Evolutionary conservation across 2,113 vertebrate species (phyloP).

Genomic region (Oenanthe oenanthe): DNA sequence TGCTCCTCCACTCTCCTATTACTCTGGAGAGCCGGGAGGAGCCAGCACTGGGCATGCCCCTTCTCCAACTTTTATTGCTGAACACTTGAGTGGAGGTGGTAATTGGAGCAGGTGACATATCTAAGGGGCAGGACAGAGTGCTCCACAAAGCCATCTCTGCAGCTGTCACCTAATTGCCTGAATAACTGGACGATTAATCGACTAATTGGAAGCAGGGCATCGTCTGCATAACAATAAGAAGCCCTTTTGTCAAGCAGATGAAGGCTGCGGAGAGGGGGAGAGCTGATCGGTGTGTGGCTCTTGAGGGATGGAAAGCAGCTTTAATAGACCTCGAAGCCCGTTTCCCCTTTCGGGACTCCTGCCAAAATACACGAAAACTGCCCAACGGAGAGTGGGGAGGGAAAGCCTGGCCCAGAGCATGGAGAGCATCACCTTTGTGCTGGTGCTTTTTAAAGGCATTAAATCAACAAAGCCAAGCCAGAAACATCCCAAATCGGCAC

Average conservation of each 20-base stretch:
- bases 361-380: not conserved
- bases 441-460: not conserved
- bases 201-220: conserved; percentile 75
- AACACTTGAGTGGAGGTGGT: conserved; percentile 69
- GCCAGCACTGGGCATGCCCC: not conserved
- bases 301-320: not conserved
- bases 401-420: not conserved
- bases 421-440: not conserved
- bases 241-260: conserved; percentile 65
- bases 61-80: conserved; percentile 57
- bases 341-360: not conserved
- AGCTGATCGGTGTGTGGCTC: conserved; percentile 3
- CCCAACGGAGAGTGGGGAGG: not conserved
- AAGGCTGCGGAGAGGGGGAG: conserved; percentile 27
- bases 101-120: conserved; percentile 72
- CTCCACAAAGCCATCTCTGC: conserved; percentile 61
- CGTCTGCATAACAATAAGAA: conserved; percentile 69
- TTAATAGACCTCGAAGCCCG: not conserved
- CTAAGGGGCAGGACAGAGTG: conserved; percentile 64
- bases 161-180: conserved; percentile 79
- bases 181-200: conserved; percentile 78
- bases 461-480: not conserved
- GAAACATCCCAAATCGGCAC: not conserved
- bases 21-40: not conserved
- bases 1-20: not conserved